Conservation (phyloP, 2,797 vertebrate genomes). For the Pteronotus mesoamericanus region DNA sequence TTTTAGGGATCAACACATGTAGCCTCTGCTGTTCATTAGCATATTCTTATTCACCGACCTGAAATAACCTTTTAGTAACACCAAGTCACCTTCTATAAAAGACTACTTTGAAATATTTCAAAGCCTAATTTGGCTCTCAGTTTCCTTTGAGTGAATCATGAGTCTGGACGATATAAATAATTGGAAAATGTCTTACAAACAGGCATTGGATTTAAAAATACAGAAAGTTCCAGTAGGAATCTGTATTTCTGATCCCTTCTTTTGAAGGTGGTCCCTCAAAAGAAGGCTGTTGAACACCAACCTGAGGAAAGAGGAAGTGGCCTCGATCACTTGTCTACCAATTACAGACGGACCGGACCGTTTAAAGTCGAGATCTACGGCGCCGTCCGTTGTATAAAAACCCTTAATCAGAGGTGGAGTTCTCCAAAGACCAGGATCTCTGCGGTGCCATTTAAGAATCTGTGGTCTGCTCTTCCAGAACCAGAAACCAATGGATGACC, state of each 20-base stretch:
- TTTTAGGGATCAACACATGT: conserved; percentile 22
- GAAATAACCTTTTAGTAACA: background rate
- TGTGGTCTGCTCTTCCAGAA: background rate
- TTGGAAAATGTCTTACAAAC: background rate
- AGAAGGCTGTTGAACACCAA: background rate
- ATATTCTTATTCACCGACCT: conserved; percentile 42
- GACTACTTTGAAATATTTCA: background rate
- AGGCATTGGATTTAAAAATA: background rate
- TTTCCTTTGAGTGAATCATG: conserved; percentile 46
- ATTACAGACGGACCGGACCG: too few species aligned
- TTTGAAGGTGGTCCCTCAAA: background rate
- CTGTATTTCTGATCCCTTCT: background rate
- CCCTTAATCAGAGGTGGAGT: background rate
- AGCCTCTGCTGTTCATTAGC: background rate
- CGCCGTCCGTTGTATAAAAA: background rate
- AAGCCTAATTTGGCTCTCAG: conserved; percentile 27
- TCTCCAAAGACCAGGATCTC: background rate
- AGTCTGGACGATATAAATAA: conserved; percentile 32
- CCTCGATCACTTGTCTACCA: background rate
- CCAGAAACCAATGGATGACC: background rate
- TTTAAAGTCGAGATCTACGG: background rate
- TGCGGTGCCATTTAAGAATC: background rate
- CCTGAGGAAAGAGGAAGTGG: background rate
- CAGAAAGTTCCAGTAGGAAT: background rate
- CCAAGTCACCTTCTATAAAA: background rate